A percentile compares a stretch with the other conserved stretches of the same genome.
Conservation (phyloP, 1,140 invertebrate genomes). For the Sycobia sp. region DNA sequence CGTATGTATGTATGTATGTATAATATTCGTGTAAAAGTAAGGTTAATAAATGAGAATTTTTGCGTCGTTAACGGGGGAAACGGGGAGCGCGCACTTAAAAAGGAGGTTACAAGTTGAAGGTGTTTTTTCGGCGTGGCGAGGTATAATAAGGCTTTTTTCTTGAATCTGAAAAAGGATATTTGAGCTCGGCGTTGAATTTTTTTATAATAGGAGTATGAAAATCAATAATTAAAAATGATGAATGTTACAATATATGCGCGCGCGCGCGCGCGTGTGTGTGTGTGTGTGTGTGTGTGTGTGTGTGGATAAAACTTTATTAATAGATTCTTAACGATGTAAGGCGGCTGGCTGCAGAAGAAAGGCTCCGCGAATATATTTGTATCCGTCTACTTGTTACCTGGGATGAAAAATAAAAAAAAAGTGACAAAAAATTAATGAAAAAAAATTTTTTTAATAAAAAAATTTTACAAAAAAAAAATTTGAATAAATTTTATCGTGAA, state of each 20-base stretch:
- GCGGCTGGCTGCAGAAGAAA: conserved; percentile 36
- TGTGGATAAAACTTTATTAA: conserved; percentile 16
- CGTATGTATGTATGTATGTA: no score
- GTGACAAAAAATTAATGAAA: no score
- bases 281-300: conserved; percentile 37
- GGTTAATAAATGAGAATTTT: no score
- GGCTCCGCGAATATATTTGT: conserved; percentile 29
- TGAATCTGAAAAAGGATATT: conserved; percentile 4
- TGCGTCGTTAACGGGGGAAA: no score
- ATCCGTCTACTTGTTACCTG: conserved; percentile 23
- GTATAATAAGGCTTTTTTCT: no score
- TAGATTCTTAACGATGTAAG: conserved; percentile 33
- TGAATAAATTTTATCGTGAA: conserved; percentile 31
- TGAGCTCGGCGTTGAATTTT: conserved; percentile 13
- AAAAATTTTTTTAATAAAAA: conserved; percentile 11
- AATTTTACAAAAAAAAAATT: conserved; percentile 23
- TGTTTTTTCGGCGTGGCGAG: no score
- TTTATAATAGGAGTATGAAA: conserved; percentile 18
- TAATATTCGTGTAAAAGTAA: no score
- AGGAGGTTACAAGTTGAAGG: no score
- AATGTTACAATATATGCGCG: conserved; percentile 41
- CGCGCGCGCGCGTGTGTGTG: conserved; percentile 35
- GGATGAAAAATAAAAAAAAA: background rate
- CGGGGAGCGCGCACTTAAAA: no score
- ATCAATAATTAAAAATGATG: conserved; percentile 39